A percentile compares a stretch with the other conserved stretches of the same genome.
Evolutionary conservation across 2,797 vertebrate species (phyloP).

Genomic region (Sebastes itinus): DNA sequence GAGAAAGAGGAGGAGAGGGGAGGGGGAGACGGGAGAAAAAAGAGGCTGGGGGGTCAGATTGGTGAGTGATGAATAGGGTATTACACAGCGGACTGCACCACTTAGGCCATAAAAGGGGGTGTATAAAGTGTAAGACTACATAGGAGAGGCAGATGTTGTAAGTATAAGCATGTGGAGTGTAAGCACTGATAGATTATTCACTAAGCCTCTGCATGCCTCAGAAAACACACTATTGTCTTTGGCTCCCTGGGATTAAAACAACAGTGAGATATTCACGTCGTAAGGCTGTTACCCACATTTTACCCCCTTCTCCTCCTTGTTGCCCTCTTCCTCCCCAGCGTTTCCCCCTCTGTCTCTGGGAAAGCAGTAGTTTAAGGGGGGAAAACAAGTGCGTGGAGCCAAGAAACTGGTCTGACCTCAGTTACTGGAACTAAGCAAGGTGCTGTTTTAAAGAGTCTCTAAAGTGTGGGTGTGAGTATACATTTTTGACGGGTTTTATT

Average conservation of each 20-base stretch:
- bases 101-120: constrained; percentile 70
- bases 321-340: constrained; percentile 47
- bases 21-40: constrained; percentile 61
- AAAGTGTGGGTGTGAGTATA: constrained; percentile 71
- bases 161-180: constrained; percentile 27
- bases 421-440: constrained; percentile 63
- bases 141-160: constrained; percentile 49
- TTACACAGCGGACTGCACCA: constrained; percentile 84
- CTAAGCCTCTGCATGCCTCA: neutral
- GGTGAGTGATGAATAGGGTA: constrained; percentile 84
- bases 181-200: constrained; percentile 8
- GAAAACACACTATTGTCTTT: constrained; percentile 13
- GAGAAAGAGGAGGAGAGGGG: constrained; percentile 64
- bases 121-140: constrained; percentile 39
- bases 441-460: constrained; percentile 57
- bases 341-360: constrained; percentile 65
- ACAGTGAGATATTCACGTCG: neutral
- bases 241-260: constrained; percentile 23
- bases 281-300: constrained; percentile 20
- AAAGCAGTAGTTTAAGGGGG: constrained; percentile 70
- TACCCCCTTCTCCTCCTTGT: constrained; percentile 35
- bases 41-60: constrained; percentile 78
- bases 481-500: constrained; percentile 17
- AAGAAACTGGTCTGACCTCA: constrained; percentile 65
- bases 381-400: constrained; percentile 72